A percentile compares a stretch with the other conserved stretches of the same genome.
Conservation (phyloP, 2,888 invertebrate genomes). For the Pollenia labialis region DNA sequence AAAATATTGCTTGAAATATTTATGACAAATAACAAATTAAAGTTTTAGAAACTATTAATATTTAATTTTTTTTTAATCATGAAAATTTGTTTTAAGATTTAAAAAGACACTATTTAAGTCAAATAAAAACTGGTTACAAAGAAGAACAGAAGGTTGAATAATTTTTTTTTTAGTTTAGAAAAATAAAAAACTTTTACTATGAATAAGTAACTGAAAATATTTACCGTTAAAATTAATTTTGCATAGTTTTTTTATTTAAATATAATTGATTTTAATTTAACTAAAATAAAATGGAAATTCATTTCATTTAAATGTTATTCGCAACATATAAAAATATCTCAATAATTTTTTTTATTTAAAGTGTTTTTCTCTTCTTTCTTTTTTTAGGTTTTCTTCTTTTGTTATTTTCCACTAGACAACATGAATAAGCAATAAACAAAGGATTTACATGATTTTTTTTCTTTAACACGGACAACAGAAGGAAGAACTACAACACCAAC, state of each 20-base stretch:
- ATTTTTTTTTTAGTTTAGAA: neutral
- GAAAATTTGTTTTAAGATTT: too few relatives aligned
- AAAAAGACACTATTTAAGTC: too few relatives aligned
- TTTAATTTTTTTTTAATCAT: too few relatives aligned
- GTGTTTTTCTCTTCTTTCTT: constrained; percentile 32
- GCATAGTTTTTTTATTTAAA: neutral
- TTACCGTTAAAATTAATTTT: too few relatives aligned
- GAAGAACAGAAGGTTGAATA: neutral
- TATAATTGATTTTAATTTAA: neutral
- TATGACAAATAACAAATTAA: too few relatives aligned
- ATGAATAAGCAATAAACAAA: constrained; percentile 48
- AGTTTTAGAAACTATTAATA: too few relatives aligned
- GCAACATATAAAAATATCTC: too few relatives aligned
- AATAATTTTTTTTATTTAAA: neutral
- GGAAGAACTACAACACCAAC: constrained; percentile 19
- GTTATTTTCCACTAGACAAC: constrained; percentile 14
- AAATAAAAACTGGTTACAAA: too few relatives aligned
- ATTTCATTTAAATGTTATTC: neutral
- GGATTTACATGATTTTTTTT: constrained; percentile 38
- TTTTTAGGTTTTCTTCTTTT: constrained; percentile 43
- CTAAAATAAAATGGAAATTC: neutral
- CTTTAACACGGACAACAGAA: constrained; percentile 14
- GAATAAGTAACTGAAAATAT: too few relatives aligned
- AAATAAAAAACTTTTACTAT: too few relatives aligned
- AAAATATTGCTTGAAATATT: too few relatives aligned